Evolutionary conservation across 2,113 vertebrate genomes (phyloP), one percentile per base, ranked within the genome.

Genomic region (Trinectes maculatus): DNA sequence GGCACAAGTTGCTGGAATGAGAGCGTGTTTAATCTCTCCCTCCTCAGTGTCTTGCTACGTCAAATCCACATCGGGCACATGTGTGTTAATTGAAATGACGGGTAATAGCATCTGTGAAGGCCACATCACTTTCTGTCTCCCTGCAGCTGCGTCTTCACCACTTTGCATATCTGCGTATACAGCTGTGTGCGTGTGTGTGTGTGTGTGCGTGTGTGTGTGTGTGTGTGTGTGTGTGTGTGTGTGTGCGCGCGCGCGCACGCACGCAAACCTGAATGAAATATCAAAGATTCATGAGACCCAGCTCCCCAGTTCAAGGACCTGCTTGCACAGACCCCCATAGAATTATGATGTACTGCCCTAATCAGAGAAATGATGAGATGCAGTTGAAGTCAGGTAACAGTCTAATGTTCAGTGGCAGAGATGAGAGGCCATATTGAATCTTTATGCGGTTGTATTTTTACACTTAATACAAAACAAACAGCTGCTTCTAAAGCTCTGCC

Each of bases 81-180:
- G 72, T 68, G 70, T 85, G 87, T 81, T 91, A 89, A 92, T 90
- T 89, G 82, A 87, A 87, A 87, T 77, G 70, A 74, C 74, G 78
- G 47, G 28, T 85, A 91, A 88, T 79, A 64, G 79, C 80, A 59
- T 74, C 78, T 82, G 84, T 77, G 77, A 88, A 81, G 74, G 81
- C 85, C 72, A 77, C 83, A 75, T 87, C 79, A 59, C 52, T 85
- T 78, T 80, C 60, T 29, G 28, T 80, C 63, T 59, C 66, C 56
- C 64, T 72, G 80, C 87, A 90, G 85, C 87, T 86, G 83, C 58
- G 74, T 71, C 74, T 58, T 68, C 73, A 60, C 49, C 57, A 71
- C 42, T 70, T n/a, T 56, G 66, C 75, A 31, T 54, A 16, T 28
- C 13, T 57, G 29, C 55, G 33, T 63, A 48, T 39, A 8, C 31